Evolutionary conservation across 2,113 vertebrate species (phyloP).

Genomic region (Atrichornis clamosus): DNA sequence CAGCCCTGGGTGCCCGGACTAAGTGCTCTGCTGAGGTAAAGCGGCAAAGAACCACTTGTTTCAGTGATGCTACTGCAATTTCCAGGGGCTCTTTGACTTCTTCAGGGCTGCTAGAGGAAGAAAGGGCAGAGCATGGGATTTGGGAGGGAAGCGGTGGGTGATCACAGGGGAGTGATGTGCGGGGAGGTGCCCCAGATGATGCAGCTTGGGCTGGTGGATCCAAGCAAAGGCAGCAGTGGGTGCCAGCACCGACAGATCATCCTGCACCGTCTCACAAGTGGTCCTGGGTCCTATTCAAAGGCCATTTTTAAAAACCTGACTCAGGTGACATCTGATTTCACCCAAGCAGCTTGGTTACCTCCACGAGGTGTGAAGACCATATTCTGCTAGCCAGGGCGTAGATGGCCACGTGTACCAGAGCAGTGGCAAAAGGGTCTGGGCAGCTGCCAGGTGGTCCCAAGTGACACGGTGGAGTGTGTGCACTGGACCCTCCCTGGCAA

Average conservation of each 20-base stretch:
- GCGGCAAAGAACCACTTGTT: neutral
- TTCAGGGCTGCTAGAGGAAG: neutral
- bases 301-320: neutral
- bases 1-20: neutral
- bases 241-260: neutral
- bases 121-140: neutral
- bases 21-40: neutral
- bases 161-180: too few relatives aligned
- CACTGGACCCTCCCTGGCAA: neutral
- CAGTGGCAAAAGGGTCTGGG: neutral
- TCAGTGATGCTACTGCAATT: neutral
- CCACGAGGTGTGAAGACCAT: neutral
- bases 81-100: neutral
- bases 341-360: neutral
- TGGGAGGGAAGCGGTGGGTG: neutral
- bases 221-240: neutral
- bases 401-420: neutral
- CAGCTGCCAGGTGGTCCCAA: neutral
- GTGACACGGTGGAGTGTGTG: neutral
- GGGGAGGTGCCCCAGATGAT: neutral
- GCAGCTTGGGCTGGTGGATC: neutral
- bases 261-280: neutral
- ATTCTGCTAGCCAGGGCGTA: neutral
- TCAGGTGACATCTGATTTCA: neutral
- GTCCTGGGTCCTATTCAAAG: neutral